These are phyloP conservation scores for Nibea albiflora DNA, from an alignment of 2,113 vertebrate species.

Conservation along the genomic window DNA sequence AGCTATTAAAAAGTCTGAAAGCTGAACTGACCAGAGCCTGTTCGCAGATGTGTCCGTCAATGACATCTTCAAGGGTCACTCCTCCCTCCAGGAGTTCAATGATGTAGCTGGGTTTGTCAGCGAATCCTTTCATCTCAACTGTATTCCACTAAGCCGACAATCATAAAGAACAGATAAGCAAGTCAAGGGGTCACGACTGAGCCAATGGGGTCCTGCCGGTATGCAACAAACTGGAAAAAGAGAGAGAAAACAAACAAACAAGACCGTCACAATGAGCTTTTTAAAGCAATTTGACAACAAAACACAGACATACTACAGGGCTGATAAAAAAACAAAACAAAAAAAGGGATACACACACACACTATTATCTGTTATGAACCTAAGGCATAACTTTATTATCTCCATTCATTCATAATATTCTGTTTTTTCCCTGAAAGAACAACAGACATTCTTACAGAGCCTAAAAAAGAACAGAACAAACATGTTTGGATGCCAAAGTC, in stretches of 20 bases:
- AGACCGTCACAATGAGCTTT: background rate
- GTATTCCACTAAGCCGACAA: constrained; percentile 98
- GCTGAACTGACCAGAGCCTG: constrained; percentile 90
- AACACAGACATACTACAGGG: background rate
- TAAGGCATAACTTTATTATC: background rate
- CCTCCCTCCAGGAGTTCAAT: constrained; percentile 95
- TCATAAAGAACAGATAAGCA: constrained; percentile 96
- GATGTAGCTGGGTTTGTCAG: constrained; percentile 95
- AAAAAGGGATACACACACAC: background rate
- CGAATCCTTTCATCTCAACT: constrained; percentile 99
- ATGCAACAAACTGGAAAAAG: constrained; percentile 96
- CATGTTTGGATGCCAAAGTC: background rate
- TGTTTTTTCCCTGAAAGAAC: background rate
- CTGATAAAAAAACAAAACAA: background rate
- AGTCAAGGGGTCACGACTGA: constrained; percentile 90
- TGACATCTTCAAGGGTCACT: constrained; percentile 92
- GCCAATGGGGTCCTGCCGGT: constrained; percentile 96
- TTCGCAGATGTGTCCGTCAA: constrained; percentile 95
- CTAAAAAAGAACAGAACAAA: background rate
- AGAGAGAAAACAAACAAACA: background rate
- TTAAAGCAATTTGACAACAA: background rate
- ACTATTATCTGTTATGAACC: background rate
- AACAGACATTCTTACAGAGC: background rate
- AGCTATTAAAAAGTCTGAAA: background rate
- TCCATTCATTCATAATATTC: background rate